Evolutionary conservation across 2,888 invertebrate species (phyloP).

Genomic region (Euplagia quadripunctaria): DNA sequence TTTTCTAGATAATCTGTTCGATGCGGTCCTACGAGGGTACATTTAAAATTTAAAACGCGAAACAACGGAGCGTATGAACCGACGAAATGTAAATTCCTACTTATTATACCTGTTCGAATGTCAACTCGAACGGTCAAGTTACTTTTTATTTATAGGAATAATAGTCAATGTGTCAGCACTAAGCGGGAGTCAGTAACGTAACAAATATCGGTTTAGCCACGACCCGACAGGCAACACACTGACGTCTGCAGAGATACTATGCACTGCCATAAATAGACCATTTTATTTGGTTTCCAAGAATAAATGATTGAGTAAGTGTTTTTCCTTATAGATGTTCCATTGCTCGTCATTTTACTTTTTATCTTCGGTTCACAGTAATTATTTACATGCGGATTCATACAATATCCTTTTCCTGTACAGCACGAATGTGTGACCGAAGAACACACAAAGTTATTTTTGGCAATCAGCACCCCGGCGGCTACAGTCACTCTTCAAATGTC

Average conservation of each 20-base stretch:
- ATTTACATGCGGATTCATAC: background rate
- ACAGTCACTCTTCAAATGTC: background rate
- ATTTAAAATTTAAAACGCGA: constrained; percentile 65
- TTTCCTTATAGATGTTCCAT: constrained; percentile 23
- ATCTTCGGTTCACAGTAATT: background rate
- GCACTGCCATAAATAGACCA: constrained; percentile 35
- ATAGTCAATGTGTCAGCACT: constrained; percentile 74
- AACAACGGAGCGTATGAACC: constrained; percentile 61
- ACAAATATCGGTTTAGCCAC: constrained; percentile 53
- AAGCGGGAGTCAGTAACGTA: constrained; percentile 50
- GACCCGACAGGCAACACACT: constrained; percentile 46
- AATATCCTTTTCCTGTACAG: background rate
- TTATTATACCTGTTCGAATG: constrained; percentile 75
- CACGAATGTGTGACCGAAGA: background rate
- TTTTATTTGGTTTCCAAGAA: constrained; percentile 26
- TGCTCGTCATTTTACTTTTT: background rate
- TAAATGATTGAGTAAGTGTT: constrained; percentile 24
- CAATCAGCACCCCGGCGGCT: background rate
- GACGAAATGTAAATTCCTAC: constrained; percentile 73
- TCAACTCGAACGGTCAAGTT: constrained; percentile 69
- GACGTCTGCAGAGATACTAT: constrained; percentile 22
- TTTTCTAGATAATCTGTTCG: constrained; percentile 43
- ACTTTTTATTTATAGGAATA: constrained; percentile 76
- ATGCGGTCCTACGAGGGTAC: constrained; percentile 31
- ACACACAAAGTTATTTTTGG: background rate